phyloP scores from a whole-genome alignment of 1,140 invertebrate genomes.

The Brachionus paranguensis region DNA sequence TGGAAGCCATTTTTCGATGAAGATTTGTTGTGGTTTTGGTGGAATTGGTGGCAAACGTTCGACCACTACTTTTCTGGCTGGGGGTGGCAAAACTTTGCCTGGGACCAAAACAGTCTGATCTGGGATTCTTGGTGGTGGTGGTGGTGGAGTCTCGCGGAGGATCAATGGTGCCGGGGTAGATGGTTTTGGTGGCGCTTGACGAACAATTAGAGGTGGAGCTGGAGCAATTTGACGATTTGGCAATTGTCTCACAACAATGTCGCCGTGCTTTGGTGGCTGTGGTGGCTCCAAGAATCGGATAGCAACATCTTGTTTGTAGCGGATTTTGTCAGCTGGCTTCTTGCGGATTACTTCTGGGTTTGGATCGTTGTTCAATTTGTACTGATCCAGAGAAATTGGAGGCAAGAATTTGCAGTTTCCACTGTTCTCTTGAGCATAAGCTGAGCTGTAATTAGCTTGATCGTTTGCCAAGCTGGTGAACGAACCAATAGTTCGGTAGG shows the following conservation, averaged over 20 bases:
- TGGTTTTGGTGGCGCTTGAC: constrained; percentile 6
- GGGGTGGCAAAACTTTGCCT: constrained; percentile 5
- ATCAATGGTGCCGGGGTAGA: constrained; percentile 23
- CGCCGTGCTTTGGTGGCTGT: constrained; percentile 19
- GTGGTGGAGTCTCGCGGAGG: constrained; percentile 37
- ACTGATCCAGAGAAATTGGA: constrained; percentile 20
- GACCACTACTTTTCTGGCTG: constrained; percentile 35
- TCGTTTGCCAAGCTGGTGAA: background rate
- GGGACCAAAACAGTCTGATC: background rate
- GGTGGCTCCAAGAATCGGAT: constrained; percentile 37
- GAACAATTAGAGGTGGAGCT: constrained; percentile 33
- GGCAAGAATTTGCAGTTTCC: constrained; percentile 15
- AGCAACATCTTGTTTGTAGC: constrained; percentile 17
- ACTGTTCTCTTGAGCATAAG: background rate
- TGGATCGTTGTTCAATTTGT: constrained; percentile 38
- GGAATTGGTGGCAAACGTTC: constrained; percentile 33
- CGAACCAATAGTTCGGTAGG: constrained; percentile 7
- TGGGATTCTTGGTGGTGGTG: background rate
- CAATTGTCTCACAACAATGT: background rate
- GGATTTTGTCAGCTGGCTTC: background rate
- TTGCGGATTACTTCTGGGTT: constrained; percentile 40
- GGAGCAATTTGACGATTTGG: background rate
- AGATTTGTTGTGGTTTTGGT: constrained; percentile 34
- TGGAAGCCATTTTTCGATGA: constrained; percentile 39
- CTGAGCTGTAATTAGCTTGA: background rate